phyloP scores from a whole-genome alignment of 1,140 invertebrate genomes.

The Epicauta chinensis region DNA sequence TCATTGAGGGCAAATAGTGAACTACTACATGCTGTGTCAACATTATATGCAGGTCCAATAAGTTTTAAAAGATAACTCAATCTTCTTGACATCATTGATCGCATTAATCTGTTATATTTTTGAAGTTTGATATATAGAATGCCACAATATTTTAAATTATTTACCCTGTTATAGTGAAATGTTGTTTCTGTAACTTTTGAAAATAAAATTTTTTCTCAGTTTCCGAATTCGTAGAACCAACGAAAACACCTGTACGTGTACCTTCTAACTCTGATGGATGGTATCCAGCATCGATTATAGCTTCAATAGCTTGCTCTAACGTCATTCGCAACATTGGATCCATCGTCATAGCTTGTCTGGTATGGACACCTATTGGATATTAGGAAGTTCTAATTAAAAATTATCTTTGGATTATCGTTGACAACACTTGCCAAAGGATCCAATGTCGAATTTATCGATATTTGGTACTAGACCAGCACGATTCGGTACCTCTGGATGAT shows the following conservation, averaged over 20 bases:
- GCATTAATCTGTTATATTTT: not conserved
- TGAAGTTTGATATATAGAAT: not conserved
- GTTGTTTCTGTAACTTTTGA: not conserved
- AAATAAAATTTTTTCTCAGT: not conserved
- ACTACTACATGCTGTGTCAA: conserved; percentile 89
- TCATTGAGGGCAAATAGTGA: conserved; percentile 79
- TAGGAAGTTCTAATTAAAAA: no score
- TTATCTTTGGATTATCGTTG: no score
- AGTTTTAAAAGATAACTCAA: conserved; percentile 70
- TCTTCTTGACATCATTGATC: conserved; percentile 74
- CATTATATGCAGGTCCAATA: conserved; percentile 70
- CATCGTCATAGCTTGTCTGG: conserved; percentile 77
- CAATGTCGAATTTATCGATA: conserved; percentile 72
- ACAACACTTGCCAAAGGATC: conserved; percentile 58
- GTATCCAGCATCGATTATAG: conserved; percentile 77
- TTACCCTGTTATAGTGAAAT: not conserved
- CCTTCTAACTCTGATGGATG: conserved; percentile 54
- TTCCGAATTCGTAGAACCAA: conserved; percentile 54
- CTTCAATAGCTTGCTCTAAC: conserved; percentile 78
- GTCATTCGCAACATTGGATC: conserved; percentile 82
- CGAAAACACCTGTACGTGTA: conserved; percentile 70
- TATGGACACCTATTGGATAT: conserved; percentile 50
- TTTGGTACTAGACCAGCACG: conserved; percentile 73
- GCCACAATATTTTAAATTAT: not conserved
- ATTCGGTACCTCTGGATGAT: conserved; percentile 61